phyloP scores from a whole-genome alignment of 1,140 invertebrate genomes.

The Cydia splendana region DNA sequence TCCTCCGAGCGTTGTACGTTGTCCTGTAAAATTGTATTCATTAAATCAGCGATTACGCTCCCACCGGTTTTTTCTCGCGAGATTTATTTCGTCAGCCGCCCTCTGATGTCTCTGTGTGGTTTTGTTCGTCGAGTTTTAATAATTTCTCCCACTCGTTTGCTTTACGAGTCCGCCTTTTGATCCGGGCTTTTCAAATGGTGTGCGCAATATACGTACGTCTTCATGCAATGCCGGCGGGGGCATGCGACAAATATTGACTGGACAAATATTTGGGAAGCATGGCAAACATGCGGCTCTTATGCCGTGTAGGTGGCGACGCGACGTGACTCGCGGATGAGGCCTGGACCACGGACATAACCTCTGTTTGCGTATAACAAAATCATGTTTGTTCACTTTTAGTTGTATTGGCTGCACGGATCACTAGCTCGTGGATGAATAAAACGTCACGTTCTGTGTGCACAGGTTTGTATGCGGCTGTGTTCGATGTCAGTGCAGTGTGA shows the following conservation, averaged over 20 bases:
- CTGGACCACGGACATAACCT: slow-evolving; percentile 58
- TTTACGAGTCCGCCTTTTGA: slow-evolving; percentile 37
- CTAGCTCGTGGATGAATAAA: slow-evolving; percentile 49
- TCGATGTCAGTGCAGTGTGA: slow-evolving; percentile 42
- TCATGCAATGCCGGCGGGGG: slow-evolving; percentile 60
- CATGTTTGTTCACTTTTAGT: slow-evolving; percentile 67
- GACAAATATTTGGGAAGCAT: slow-evolving; percentile 65
- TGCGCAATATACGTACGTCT: slow-evolving; percentile 37
- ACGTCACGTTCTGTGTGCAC: slow-evolving; percentile 70
- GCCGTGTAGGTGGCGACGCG: slow-evolving; percentile 53
- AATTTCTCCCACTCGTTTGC: slow-evolving; percentile 31
- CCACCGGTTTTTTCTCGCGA: slow-evolving; percentile 47
- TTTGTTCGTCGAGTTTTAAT: slow-evolving; percentile 35
- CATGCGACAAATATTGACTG: slow-evolving; percentile 72
- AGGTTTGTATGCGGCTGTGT: slow-evolving; percentile 53
- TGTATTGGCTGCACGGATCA: slow-evolving; percentile 58
- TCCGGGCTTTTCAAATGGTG: slow-evolving; percentile 36
- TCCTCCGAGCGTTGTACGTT: slow-evolving; percentile 63
- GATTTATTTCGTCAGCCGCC: slow-evolving; percentile 40
- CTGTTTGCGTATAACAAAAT: slow-evolving; percentile 72
- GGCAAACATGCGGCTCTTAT: slow-evolving; percentile 58
- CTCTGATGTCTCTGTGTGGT: slow-evolving; percentile 19
- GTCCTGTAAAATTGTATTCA: slow-evolving; percentile 74
- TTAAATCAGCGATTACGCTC: slow-evolving; percentile 67
- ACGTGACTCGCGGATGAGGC: slow-evolving; percentile 51